These are phyloP conservation scores for Sinocyclocheilus maitianheensis DNA, from an alignment of 2,113 vertebrate species.

Conservation along the genomic window DNA sequence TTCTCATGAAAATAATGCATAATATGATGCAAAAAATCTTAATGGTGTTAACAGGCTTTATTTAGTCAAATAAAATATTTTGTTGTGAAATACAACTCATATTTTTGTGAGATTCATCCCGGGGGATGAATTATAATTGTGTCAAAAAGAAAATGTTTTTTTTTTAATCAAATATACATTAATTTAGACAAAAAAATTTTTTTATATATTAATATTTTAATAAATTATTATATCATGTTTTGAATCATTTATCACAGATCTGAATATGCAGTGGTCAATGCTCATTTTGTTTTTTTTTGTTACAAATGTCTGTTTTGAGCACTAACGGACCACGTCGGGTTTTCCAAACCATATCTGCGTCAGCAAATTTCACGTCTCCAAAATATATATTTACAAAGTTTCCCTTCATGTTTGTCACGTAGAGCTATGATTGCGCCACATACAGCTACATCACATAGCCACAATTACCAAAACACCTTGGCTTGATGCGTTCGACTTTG, in stretches of 20 bases:
- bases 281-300: background rate
- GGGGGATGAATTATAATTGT: background rate
- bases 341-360: background rate
- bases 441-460: background rate
- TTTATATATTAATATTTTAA: conserved; percentile 60
- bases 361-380: conserved; percentile 35
- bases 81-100: background rate
- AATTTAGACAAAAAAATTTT: conserved; percentile 64
- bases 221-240: conserved; percentile 21
- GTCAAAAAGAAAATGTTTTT: background rate
- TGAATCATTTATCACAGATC: background rate
- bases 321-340: background rate
- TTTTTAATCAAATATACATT: conserved; percentile 13
- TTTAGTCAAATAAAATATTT: background rate
- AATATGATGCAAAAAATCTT: background rate
- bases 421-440: background rate
- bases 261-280: background rate
- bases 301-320: background rate
- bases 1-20: background rate
- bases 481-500: too few relatives aligned
- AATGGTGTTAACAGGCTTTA: background rate
- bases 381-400: conserved; percentile 17
- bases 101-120: background rate
- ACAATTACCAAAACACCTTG: background rate
- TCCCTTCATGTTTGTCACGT: background rate